Base-by-base conservation (phyloP, 2,888 invertebrate species). In the Melieria picta region DNA sequence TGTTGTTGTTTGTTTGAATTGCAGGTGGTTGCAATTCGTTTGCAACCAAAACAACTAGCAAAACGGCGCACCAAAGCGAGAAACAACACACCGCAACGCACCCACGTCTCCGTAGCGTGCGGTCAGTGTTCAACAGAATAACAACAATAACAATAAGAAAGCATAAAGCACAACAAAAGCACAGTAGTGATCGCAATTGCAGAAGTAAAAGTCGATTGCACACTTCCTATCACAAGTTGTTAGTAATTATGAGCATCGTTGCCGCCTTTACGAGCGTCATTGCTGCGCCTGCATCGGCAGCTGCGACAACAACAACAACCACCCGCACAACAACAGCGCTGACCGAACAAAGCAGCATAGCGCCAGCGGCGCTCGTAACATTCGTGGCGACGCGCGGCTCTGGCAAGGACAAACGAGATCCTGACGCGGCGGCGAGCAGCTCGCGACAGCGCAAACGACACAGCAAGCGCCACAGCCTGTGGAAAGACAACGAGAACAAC, bases 381-480 rank as follows among this genome's bases (percentile, higher is more conserved):
- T 58, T 58, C 10, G 65, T 52, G 10, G 65, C 30, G 3, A 30
- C 30, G 30, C 30, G 30, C 30, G 30, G 30, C 30, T 1, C 30
- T 30, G 30, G 30, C 30, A 30, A 30, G 3, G 30, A 30, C n/a
- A 61, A 48, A 4, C 67, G 50, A 42, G 61, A 67, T 10, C 60
- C 60, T 42, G 67, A 60, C 30, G 50, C 61, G 67, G 30, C 30
- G 30, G 30, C 30, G 30, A 30, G 30, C n/a, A 52, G 67, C 50
- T 70, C 73, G 45, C 77, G 79, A 4, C 72, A 75, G 67, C 78
- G 83, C 71, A 84, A 84, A 72, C 84, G 84, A 6, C 84, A 84
- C 67, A 81, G 83, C 66, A 84, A 84, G 71, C 80, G 84, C 42
- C 83, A 84, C 58, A 84, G 84, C 76, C 82, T 79, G 77, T 84